Conservation (phyloP, 2,113 vertebrate species). For the Aleadryas rufinucha region DNA sequence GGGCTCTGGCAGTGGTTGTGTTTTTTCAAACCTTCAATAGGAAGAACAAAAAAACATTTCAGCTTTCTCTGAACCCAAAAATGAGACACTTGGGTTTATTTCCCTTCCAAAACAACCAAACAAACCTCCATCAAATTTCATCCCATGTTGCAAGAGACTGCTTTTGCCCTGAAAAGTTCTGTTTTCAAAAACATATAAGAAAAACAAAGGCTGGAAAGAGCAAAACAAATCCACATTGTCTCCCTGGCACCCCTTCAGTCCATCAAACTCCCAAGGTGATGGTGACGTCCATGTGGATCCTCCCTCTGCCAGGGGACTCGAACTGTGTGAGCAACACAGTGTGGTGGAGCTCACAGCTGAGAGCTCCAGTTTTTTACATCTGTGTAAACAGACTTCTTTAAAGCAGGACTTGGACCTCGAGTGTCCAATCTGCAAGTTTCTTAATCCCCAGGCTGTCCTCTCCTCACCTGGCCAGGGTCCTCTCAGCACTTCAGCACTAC, state of each 20-base stretch:
- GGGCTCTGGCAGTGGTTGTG: neutral
- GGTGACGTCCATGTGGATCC: neutral
- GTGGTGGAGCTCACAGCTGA: neutral
- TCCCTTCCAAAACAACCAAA: constrained; percentile 47
- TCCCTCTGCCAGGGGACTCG: neutral
- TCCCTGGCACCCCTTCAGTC: neutral
- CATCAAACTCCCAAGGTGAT: neutral
- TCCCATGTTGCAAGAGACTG: neutral
- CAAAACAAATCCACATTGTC: neutral
- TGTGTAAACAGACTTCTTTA: neutral
- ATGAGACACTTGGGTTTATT: neutral
- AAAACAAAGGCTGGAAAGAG: constrained; percentile 12
- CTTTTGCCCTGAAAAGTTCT: neutral
- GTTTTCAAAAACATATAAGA: neutral
- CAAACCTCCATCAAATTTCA: neutral
- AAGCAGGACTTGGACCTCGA: neutral
- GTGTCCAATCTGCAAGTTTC: neutral
- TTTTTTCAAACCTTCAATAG: neutral
- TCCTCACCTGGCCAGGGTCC: neutral
- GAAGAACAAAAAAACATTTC: constrained; percentile 28
- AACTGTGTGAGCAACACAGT: neutral
- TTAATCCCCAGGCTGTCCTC: neutral
- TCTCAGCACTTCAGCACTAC: neutral
- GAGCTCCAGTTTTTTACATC: neutral
- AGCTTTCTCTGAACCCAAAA: neutral